Base-by-base conservation (phyloP, 2,888 invertebrate species). In the Hemithea aestivaria region DNA sequence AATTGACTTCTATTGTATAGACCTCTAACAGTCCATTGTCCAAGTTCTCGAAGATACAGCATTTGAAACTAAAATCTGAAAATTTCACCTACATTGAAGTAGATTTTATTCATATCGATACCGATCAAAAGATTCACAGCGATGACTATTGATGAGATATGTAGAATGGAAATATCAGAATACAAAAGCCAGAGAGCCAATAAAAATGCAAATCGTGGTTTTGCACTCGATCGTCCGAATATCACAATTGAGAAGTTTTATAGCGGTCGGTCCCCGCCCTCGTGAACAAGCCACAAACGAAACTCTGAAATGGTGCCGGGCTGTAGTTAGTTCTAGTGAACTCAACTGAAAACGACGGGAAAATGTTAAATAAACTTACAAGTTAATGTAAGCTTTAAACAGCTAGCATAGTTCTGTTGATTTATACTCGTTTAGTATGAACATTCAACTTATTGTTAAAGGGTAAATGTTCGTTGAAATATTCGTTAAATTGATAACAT, bases 171-270 rank as follows among this genome's bases (percentile, higher is more conserved):
- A 10, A 35, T 2, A 31, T 40, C 16, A 29, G 22, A 41, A 32
- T 25, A 28, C 25, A 32, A 35, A 31, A 28, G 32, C 28, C 9
- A 8, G 22, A 33, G 28, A 28, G 24, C 7, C 36, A 36, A 41
- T 41, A 41, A 36, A 41, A 1, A 41, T 41, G 41, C 32, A 28
- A 41, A 41, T 36, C 2, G 22, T 29, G 22, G 8, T 27, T 41
- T 30, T 23, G 36, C 27, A 23, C 12, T 35, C 27, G 10, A 3
- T 20, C 10, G 20, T 26, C 8, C 30, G 7, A 16, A 40, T 8
- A 16, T 16, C 16, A 16, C 16, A 16, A 11, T 26, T 20, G 7
- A 39, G 29, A 27, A 20, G 30, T 35, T 7, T 8, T 27, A 30
- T 16, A 21, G 9, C 31, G 26, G 23, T 28, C 25, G 30, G 16